Conservation (phyloP, 2,113 vertebrate species). For the Myanophis thanlyinensis region DNA sequence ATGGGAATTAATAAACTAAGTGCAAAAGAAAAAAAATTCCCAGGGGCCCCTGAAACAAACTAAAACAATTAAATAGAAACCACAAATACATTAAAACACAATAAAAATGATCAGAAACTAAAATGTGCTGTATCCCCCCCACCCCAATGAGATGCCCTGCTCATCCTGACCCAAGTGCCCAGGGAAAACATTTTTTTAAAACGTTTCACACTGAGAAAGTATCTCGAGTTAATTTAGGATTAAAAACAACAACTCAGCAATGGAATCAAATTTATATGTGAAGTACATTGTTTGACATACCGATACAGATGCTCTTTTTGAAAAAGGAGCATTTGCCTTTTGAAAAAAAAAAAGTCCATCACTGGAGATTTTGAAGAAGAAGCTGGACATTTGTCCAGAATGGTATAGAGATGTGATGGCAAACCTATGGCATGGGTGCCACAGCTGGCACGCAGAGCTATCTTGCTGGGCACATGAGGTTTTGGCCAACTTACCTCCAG, state of each 20-base stretch:
- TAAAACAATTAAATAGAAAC: not conserved
- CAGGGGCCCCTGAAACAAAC: not conserved
- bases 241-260: not conserved
- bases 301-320: not conserved
- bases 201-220: not conserved
- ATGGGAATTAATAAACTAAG: not conserved
- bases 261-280: not conserved
- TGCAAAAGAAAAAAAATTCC: not conserved
- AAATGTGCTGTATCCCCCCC: not conserved
- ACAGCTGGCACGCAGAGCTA: too few relatives aligned
- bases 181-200: not conserved
- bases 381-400: too few relatives aligned
- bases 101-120: not conserved
- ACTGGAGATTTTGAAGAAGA: too few relatives aligned
- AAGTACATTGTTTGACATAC: not conserved
- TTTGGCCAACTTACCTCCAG: too few relatives aligned
- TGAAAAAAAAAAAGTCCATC: too few relatives aligned
- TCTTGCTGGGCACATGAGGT: too few relatives aligned
- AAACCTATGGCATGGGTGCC: too few relatives aligned
- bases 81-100: not conserved
- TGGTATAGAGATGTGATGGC: too few relatives aligned
- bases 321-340: too few relatives aligned
- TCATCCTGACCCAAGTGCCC: not conserved
- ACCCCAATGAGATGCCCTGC: not conserved
- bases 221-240: not conserved